Evolutionary conservation across 2,888 invertebrate genomes (phyloP).

Genomic region (Andrena praecox): DNA sequence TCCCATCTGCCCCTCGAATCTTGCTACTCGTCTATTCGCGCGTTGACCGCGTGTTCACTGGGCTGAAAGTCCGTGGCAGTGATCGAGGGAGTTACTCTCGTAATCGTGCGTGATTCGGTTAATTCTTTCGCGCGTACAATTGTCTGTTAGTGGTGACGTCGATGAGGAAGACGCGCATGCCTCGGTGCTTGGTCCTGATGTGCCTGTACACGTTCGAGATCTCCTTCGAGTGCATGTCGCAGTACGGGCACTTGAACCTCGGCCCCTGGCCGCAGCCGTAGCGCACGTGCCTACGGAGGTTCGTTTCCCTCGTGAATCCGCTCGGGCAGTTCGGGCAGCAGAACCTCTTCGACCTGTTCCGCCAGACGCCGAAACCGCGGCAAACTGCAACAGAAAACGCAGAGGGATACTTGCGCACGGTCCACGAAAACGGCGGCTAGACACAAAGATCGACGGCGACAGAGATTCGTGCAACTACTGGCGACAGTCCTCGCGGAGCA

Average conservation of each 20-base stretch:
- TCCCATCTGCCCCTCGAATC: too few species aligned
- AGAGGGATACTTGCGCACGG: conserved; percentile 46
- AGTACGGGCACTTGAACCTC: conserved; percentile 71
- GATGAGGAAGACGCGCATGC: conserved; percentile 43
- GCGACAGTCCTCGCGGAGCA: background rate
- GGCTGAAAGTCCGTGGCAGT: too few species aligned
- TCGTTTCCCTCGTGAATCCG: conserved; percentile 69
- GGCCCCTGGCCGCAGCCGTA: conserved; percentile 73
- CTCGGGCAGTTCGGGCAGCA: conserved; percentile 73
- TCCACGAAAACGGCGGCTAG: conserved; percentile 5
- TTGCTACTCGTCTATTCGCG: too few species aligned
- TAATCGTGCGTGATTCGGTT: background rate
- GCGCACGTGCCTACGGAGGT: conserved; percentile 66
- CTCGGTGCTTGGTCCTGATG: conserved; percentile 62
- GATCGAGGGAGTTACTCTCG: too few species aligned
- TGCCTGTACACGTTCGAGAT: conserved; percentile 70
- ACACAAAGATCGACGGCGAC: conserved; percentile 24
- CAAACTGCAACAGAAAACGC: conserved; percentile 59
- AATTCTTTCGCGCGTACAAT: conserved; percentile 49
- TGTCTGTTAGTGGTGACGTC: conserved; percentile 49
- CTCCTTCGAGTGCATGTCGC: conserved; percentile 54
- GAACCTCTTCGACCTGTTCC: conserved; percentile 50
- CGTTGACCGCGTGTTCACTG: too few species aligned
- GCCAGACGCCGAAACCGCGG: background rate
- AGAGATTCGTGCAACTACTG: conserved; percentile 27